Base-by-base conservation (phyloP, 2,888 invertebrate species). In the Cerceris ruficornis region DNA sequence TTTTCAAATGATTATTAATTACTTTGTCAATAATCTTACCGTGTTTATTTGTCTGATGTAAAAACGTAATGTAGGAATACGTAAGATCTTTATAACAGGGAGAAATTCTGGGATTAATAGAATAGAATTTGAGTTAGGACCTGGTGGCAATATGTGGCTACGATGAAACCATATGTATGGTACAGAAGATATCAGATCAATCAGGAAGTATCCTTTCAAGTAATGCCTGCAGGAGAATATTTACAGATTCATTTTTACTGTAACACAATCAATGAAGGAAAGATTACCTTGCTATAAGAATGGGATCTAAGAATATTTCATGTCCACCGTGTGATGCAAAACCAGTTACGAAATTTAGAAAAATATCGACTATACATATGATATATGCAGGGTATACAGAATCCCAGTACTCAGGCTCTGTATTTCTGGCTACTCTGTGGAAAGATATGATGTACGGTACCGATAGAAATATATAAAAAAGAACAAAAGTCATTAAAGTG, bases 331-430 rank as follows among this genome's bases (percentile, higher is more conserved):
- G 43, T 0, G 88, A 86, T 5, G 67, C 72, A 65, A 83, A 90
- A 39, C 92, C 92, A 4, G 92, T 91, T 6, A 92, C 75, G 62
- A 91, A 92, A 78, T 89, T 90, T 13, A 92, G 67, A 4, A 83
- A n/a, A 61, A 91, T 88, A 46, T 92, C 91, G 4, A 86, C 41
- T 13, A 90, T 61, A 54, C 89, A 90, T 28, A 90, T 28, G 0
- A 61, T 50, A 9, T 83, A 89, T 6, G 82, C 86, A 5, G 90
- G 88, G 57, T 85, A 73, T 4, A 88, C 67, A 1, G 82, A 42
- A 5, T 77, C 15, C 77, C 77, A 79, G 4, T 61, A 75, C 39
- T 82, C 71, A 7, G 71, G 5, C 0, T 39, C 52, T 13, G 80
- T 52, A 15, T 15, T 85, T n/a, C 69, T 77, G 7, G 84, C 81